These are phyloP conservation scores for Crenichthys baileyi DNA, from an alignment of 2,797 vertebrate genomes.

Conservation along the genomic window DNA sequence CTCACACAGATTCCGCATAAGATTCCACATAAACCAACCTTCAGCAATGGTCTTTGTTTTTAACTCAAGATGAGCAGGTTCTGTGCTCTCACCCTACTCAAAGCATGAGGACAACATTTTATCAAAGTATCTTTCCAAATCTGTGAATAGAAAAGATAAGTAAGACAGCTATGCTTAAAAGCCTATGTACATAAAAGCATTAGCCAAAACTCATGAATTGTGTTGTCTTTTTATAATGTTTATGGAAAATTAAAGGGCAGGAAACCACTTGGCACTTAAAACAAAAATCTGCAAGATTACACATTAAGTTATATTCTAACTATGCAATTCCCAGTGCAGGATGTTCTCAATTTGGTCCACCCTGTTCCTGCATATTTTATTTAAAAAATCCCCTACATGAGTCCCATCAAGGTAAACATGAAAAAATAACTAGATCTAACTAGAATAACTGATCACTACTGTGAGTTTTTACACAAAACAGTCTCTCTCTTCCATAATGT, in stretches of 20 bases:
- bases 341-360: conserved; percentile 9
- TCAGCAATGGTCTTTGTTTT: not conserved
- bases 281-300: not conserved
- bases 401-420: conserved; percentile 17
- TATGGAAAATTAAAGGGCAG: not conserved
- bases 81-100: not conserved
- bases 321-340: not conserved
- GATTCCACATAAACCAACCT: not conserved
- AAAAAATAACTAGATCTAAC: no score
- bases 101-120: not conserved
- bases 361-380: not conserved
- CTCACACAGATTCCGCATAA: not conserved
- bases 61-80: not conserved
- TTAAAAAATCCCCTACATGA: conserved; percentile 1
- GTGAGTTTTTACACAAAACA: conserved; percentile 7
- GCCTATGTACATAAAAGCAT: not conserved
- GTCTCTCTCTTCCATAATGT: conserved; percentile 25
- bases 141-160: not conserved
- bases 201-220: not conserved
- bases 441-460: conserved; percentile 22
- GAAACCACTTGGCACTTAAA: not conserved
- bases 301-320: conserved; percentile 1
- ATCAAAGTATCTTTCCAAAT: not conserved
- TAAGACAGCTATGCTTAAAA: not conserved
- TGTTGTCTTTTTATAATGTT: not conserved